Evolutionary conservation across 23 tunicate species (phyloP), one percentile per base, ranked within the genome.

Genomic region (Botrylloides violaceus): DNA sequence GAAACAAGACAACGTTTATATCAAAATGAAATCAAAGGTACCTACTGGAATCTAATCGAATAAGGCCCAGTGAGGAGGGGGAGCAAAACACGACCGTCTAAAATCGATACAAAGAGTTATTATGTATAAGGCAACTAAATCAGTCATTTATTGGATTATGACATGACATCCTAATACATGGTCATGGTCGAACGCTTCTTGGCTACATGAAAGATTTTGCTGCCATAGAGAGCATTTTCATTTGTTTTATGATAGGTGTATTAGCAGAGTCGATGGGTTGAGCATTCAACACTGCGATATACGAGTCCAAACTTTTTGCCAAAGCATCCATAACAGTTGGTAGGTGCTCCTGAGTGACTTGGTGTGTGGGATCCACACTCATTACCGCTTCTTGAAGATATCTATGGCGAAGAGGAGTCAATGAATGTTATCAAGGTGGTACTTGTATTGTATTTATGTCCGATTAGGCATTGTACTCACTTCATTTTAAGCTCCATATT

Each of bases 351-450:
- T 87, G 78, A 15, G 95, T 87, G 34, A 87, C 76, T 76, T 87
- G 82, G 70, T 87, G 95, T 18, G 73, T 30, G 0, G 73, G 77
- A 30, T 87, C 95, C 32, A 87, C 65, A 49, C 80, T 87, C 95
- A 87, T 87, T 0, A 87, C 95, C 6, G 95, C 95, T 70, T 80
- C 86, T 76, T 87, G 82, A 47, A 87, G 49, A 65, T 80, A 87
- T 50, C 95, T 87, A 76, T 30, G 34, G 30, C 27, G 32, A 32
- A 22, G 19, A 15, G 19, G 66, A 47, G 66, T n/a, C n/a, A n/a
- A n/a, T n/a, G 1, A 29, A 1, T 19, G 1, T 59, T 24, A 59
- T 59, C 9, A 59, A 59, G 18, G 28, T 7, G 18, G 30, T 24
- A 26, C 65, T 26, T 59, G 9, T 26, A 59, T 19, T 26, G 56